Conservation (phyloP, 2,797 vertebrate genomes). For the Platyrinchus mystaceus region DNA sequence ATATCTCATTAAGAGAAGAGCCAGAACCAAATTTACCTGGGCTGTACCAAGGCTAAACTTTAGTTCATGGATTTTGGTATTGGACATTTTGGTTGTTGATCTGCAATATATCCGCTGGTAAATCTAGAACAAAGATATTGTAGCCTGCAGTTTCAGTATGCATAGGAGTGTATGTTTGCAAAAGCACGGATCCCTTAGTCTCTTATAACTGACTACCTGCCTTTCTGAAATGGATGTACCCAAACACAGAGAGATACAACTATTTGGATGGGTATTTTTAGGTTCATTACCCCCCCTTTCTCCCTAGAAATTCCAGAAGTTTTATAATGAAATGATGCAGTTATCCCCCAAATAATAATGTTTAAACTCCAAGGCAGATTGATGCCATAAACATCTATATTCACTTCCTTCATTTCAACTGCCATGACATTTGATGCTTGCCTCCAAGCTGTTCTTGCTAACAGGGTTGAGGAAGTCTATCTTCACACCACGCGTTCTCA, state of each 20-base stretch:
- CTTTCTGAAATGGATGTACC: background rate
- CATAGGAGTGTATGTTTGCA: background rate
- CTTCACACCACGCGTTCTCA: constrained; percentile 41
- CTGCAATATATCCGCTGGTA: background rate
- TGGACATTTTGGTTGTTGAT: background rate
- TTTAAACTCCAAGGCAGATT: background rate
- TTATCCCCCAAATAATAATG: background rate
- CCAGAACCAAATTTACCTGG: background rate
- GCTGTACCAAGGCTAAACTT: background rate
- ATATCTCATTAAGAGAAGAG: background rate
- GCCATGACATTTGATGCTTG: background rate
- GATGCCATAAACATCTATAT: background rate
- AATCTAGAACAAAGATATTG: background rate
- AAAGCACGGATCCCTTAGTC: background rate
- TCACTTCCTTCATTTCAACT: background rate
- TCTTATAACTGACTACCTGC: background rate
- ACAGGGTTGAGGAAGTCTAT: background rate
- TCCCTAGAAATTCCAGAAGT: background rate
- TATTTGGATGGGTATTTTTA: background rate
- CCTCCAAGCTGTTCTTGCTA: background rate
- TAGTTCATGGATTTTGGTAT: background rate
- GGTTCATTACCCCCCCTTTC: background rate
- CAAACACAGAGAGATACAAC: background rate
- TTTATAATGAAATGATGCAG: background rate
- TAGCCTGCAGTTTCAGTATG: background rate